Evolutionary conservation across 2,888 invertebrate species (phyloP), one percentile per base, ranked within the genome.

Genomic region (Saturnia japonica): DNA sequence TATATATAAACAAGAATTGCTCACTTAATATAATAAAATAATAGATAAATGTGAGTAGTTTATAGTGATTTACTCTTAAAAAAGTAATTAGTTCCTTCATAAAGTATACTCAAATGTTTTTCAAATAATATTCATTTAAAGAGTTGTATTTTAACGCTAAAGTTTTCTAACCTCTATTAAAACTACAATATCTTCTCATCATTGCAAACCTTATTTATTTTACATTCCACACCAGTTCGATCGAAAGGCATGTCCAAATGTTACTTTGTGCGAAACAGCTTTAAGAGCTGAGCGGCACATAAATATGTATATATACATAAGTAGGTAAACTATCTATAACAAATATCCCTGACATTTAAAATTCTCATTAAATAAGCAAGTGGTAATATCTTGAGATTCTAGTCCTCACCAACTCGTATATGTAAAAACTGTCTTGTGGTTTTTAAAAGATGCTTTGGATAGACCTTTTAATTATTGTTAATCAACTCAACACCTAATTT

Each of bases 331-430:
- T 64, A 42, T 71, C 68, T 68, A 71, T 64, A 71, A 80, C 76
- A 79, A 73, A 78, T 76, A 83, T 80, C 85, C 83, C 82, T 86
- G 86, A 85, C 85, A 85, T 86, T 87, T 86, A 77, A 73, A 64
- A 72, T 71, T 74, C 72, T 71, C 72, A 75, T 74, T 76, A 74
- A 79, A 77, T 76, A 76, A 72, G 71, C 73, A 74, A 74, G 70
- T 75, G 74, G 72, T 77, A 74, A 75, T 75, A 72, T 74, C 72
- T 76, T 67, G 74, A 34, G 34, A 76, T 70, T 73, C 68, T 72
- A 34, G 68, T 67, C 71, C 62, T 67, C 42, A 64, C 42, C 74
- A 68, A 70, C 68, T 68, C 57, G 68, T 70, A 67, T 70, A 43
- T 70, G 66, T 28, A 54, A 54, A 70, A 70, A 54, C 40, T 54